phyloP scores from a whole-genome alignment of 2,888 invertebrate genomes.

The Perithous albicinctus region DNA sequence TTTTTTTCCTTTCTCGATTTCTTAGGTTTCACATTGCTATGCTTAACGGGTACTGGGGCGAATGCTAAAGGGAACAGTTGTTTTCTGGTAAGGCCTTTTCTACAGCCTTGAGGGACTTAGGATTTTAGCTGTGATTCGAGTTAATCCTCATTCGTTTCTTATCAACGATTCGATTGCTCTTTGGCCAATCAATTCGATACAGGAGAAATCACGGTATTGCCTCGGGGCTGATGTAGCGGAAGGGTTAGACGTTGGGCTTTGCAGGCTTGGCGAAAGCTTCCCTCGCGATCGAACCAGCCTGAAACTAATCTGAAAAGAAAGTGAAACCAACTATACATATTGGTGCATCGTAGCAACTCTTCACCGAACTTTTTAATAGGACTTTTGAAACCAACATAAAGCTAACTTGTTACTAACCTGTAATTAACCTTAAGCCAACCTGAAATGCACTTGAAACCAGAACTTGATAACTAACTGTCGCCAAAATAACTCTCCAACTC shows the following conservation, averaged over 20 bases:
- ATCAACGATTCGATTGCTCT: conserved; percentile 42
- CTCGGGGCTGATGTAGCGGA: conserved; percentile 9
- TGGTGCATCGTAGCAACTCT: no score
- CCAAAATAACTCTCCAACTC: no score
- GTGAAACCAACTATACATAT: no score
- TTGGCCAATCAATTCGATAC: conserved; percentile 37
- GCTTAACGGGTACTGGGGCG: conserved; percentile 19
- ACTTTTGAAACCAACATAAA: no score
- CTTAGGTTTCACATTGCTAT: conserved; percentile 40
- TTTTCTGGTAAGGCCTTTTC: conserved; percentile 15
- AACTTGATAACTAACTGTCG: no score
- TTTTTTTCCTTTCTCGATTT: conserved; percentile 10
- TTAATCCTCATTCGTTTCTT: conserved; percentile 43
- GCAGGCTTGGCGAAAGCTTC: background rate
- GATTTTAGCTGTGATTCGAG: conserved; percentile 47
- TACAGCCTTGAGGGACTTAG: conserved; percentile 41
- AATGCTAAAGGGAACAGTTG: conserved; percentile 17
- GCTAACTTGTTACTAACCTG: no score
- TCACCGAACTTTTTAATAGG: no score
- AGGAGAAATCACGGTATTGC: conserved; percentile 44
- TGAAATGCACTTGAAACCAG: no score
- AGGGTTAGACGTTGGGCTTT: background rate
- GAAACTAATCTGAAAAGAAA: no score
- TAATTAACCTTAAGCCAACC: no score
- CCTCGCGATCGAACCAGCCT: no score